A percentile compares a stretch with the other conserved stretches of the same genome.
phyloP scores from a whole-genome alignment of 2,888 invertebrate genomes.

The Entomobrya multifasciata region DNA sequence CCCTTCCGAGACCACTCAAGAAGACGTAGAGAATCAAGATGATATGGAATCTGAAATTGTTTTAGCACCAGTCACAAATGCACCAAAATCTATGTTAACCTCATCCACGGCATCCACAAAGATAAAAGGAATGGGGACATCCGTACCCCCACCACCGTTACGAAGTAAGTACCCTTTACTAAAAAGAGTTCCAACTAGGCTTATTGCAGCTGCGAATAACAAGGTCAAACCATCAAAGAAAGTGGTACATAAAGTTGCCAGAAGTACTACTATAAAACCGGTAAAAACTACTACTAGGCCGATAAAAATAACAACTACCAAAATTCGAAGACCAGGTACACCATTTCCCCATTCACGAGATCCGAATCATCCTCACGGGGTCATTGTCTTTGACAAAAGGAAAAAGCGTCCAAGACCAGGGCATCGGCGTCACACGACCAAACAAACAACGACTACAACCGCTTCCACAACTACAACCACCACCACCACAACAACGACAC shows the following conservation, averaged over 20 bases:
- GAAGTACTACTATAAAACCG: conserved; percentile 32
- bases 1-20: neutral
- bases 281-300: conserved; percentile 30
- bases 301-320: too few relatives aligned
- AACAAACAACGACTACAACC: neutral
- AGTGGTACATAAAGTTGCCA: conserved; percentile 10
- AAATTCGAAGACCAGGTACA: neutral
- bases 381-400: conserved; percentile 44
- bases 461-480: conserved; percentile 31
- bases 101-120: neutral
- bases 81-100: neutral
- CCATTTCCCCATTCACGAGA: conserved; percentile 11
- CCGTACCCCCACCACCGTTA: neutral
- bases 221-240: neutral
- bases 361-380: conserved; percentile 57
- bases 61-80: neutral
- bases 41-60: neutral
- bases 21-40: neutral
- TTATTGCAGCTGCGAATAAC: neutral
- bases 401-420: conserved; percentile 48
- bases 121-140: neutral
- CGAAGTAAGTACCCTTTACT: neutral
- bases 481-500: conserved; percentile 19
- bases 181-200: conserved; percentile 24
- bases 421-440: neutral